Percentiles rank a stretch among this genome's conserved stretches.
These are phyloP conservation scores for Alaudala cheleensis DNA, from an alignment of 2,113 vertebrate species.

Conservation along the genomic window DNA sequence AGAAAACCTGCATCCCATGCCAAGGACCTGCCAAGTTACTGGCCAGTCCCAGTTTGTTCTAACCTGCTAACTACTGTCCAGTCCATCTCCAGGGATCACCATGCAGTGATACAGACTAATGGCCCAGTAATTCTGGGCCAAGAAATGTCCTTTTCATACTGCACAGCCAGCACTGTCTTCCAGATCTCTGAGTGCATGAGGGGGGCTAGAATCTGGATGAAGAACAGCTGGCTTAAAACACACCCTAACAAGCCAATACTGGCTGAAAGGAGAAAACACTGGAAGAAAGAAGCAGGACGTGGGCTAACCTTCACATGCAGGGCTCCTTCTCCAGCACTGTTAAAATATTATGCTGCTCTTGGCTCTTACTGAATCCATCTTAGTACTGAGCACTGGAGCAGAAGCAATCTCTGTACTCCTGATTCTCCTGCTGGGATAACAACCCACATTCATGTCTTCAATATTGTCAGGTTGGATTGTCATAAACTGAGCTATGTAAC, in stretches of 20 bases:
- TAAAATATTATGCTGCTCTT: neutral
- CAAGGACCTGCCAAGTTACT: neutral
- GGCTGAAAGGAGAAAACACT: conserved; percentile 13
- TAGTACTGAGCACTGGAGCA: neutral
- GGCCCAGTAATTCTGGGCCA: conserved; percentile 22
- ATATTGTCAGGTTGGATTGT: neutral
- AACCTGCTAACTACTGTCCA: conserved; percentile 1
- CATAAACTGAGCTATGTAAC: neutral
- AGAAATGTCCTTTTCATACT: conserved; percentile 33
- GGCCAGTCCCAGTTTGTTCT: neutral
- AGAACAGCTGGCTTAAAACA: conserved; percentile 49
- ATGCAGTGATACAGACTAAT: neutral
- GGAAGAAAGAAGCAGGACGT: neutral
- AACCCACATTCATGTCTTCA: neutral
- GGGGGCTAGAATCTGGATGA: conserved; percentile 45
- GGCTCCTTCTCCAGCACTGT: neutral
- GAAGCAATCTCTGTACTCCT: neutral
- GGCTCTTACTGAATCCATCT: neutral
- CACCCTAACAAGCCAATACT: neutral
- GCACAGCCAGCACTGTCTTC: conserved; percentile 34
- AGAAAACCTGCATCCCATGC: neutral
- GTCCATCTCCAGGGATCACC: neutral
- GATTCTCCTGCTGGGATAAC: neutral
- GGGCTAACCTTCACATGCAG: neutral
- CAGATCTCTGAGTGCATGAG: conserved; percentile 43